Conservation (phyloP, 2,113 vertebrate genomes). For the Symphodus melops region DNA sequence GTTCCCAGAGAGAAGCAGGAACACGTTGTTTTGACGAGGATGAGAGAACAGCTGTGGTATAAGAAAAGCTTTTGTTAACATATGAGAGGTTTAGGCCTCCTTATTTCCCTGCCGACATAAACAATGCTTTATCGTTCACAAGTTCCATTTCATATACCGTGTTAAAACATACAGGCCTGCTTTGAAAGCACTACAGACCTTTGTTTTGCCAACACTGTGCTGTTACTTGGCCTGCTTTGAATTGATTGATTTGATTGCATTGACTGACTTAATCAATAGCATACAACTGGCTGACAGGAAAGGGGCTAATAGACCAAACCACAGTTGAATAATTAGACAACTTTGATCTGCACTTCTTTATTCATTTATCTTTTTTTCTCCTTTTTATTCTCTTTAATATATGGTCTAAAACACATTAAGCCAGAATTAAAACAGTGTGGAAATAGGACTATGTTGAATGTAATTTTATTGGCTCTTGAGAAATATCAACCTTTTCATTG, state of each 20-base stretch:
- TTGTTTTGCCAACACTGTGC: constrained; percentile 42
- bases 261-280: constrained; percentile 53
- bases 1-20: constrained; percentile 14
- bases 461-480: too few relatives aligned
- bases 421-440: too few relatives aligned
- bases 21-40: constrained; percentile 13
- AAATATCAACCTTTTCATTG: too few relatives aligned
- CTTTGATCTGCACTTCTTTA: constrained; percentile 45
- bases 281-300: constrained; percentile 35
- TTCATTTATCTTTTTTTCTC: background rate
- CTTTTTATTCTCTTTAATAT: background rate
- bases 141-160: background rate
- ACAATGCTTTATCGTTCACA: too few relatives aligned
- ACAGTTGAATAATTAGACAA: constrained; percentile 51
- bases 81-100: background rate
- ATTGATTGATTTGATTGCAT: constrained; percentile 59
- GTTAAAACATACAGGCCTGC: background rate
- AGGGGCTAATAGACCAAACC: constrained; percentile 29
- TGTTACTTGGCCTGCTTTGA: constrained; percentile 36
- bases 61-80: background rate
- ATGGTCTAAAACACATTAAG: too few relatives aligned
- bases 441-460: too few relatives aligned
- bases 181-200: constrained; percentile 2
- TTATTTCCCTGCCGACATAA: too few relatives aligned
- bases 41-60: background rate